Conservation (phyloP, 2,113 vertebrate genomes). For the Hippopotamus amphibius region DNA sequence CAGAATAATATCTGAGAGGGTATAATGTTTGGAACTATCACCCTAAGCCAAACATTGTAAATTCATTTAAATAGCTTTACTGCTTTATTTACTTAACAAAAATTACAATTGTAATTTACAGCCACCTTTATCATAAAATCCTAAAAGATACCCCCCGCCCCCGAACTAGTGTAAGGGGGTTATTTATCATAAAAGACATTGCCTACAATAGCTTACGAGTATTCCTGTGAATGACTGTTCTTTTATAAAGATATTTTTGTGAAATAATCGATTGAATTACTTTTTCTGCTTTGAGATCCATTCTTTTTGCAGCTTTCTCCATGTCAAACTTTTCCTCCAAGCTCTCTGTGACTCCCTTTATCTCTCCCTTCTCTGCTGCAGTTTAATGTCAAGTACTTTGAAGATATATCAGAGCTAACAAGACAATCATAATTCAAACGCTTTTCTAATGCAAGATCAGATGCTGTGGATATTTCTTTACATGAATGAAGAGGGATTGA, state of each 20-base stretch:
- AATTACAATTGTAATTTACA: constrained; percentile 19
- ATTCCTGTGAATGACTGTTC: not conserved
- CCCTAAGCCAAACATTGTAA: constrained; percentile 22
- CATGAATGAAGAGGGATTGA: not conserved
- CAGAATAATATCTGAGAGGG: not conserved
- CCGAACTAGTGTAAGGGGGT: not conserved
- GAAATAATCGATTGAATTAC: constrained; percentile 58
- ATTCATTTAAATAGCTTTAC: constrained; percentile 7
- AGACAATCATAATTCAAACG: constrained; percentile 30
- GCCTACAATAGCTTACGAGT: not conserved
- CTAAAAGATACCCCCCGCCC: not conserved
- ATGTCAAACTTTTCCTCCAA: not conserved
- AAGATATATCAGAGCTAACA: constrained; percentile 17
- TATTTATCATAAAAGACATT: constrained; percentile 32
- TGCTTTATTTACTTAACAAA: constrained; percentile 43
- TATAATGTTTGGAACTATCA: not conserved
- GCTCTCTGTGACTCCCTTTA: not conserved
- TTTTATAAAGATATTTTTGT: constrained; percentile 54
- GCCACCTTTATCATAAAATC: constrained; percentile 43
- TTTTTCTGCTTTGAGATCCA: constrained; percentile 53
- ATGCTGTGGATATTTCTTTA: constrained; percentile 49
- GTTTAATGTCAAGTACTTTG: not conserved
- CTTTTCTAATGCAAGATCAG: constrained; percentile 49
- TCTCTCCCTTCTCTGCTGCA: constrained; percentile 20
- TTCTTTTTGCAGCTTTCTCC: constrained; percentile 55